These are phyloP conservation scores for Aplysia californica DNA, from an alignment of 1,140 invertebrate species.

Conservation along the genomic window DNA sequence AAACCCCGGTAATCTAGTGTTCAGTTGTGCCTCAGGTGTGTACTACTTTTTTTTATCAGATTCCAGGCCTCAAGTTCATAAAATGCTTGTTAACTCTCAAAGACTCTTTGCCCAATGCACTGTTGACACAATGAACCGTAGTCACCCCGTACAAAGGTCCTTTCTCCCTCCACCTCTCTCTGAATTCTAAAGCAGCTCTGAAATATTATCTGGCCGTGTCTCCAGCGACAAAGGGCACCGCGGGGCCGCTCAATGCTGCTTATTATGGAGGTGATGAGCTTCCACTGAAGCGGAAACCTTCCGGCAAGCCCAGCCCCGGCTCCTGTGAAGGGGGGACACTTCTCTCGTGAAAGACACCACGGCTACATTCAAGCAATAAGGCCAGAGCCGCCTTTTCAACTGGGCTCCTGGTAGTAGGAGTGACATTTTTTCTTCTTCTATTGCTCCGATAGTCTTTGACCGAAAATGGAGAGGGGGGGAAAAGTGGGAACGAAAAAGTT, in stretches of 20 bases:
- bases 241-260: slow-evolving; percentile 11
- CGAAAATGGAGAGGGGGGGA: too few species aligned
- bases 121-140: slow-evolving; percentile 23
- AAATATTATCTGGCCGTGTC: slow-evolving; percentile 27
- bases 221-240: slow-evolving; percentile 5
- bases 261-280: slow-evolving; percentile 16
- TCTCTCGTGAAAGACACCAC: too few species aligned
- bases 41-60: slow-evolving; percentile 7
- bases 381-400: too few species aligned
- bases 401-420: too few species aligned
- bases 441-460: too few species aligned
- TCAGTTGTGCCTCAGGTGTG: background rate
- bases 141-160: slow-evolving; percentile 3
- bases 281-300: slow-evolving; percentile 15
- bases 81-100: slow-evolving; percentile 31
- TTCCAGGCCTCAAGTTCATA: slow-evolving; percentile 24
- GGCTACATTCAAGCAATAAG: too few species aligned
- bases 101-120: slow-evolving; percentile 12
- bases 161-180: slow-evolving; percentile 18
- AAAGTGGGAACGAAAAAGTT: too few species aligned
- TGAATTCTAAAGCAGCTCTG: slow-evolving; percentile 23
- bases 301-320: background rate
- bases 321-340: too few species aligned
- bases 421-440: too few species aligned
- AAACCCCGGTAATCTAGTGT: background rate